Evolutionary conservation across 2,888 invertebrate species (phyloP), one percentile per base, ranked within the genome.

Genomic region (Pardosa pseudoannulata): DNA sequence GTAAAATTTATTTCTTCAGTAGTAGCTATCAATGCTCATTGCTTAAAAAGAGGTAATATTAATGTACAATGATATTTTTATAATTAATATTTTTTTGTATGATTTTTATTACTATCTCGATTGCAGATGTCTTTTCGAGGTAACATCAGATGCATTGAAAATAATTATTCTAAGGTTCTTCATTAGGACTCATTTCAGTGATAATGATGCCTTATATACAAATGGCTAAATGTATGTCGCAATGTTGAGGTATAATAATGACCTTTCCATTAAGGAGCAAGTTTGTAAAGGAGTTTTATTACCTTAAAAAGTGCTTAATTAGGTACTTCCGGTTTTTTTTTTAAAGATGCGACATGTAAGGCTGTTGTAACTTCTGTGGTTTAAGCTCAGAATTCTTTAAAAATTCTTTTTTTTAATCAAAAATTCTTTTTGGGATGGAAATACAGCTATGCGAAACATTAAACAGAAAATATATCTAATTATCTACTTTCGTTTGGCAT

Each of bases 151-250:
- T n/a, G n/a, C n/a, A n/a, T 36, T 27, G 5, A 27, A 39, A 74
- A 64, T 62, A 74, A 74, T 74, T 74, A 62, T 62, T n/a, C 46
- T 7, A 56, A n/a, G 62, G 56, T 23, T 32, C n/a, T n/a, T 56
- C 56, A 62, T 74, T 64, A 62, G 28, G 39, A 23, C 41, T 36
- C 75, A 65, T 65, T 65, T 65, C 65, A 13, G 62, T 16, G 13
- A 28, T 67, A 75, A 75, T 75, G 75, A 67, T 67, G n/a, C 65
- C 75, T 65, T 65, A 41, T 65, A 65, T 28, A 65, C 75, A 67
- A 75, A 75, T 67, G 75, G 28, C 46, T 23, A 19, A 75, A 65
- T 28, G 39, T 75, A 28, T 28, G 74, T 64, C 39, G 23, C 36
- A 36, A 36, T 36, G 5, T 9, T 36, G 36, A 36, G 9, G 36